These are phyloP conservation scores for Chloroceryle amazona DNA, from an alignment of 2,797 vertebrate species.

Conservation along the genomic window DNA sequence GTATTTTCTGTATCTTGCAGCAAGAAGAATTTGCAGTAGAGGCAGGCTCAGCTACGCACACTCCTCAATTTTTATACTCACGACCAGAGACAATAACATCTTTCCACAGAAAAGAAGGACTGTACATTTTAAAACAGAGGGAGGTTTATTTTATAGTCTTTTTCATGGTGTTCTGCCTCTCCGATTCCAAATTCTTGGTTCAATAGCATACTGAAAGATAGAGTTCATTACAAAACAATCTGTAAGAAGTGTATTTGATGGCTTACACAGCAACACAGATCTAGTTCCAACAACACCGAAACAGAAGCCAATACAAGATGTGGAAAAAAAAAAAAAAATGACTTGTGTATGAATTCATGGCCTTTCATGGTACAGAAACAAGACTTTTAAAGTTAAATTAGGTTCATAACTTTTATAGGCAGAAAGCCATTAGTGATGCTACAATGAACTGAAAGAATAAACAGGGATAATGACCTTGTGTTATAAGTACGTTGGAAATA, in stretches of 20 bases:
- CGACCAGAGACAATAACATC: slow-evolving; percentile 39
- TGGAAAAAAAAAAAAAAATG: neutral
- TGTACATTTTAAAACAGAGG: slow-evolving; percentile 29
- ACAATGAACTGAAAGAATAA: slow-evolving; percentile 27
- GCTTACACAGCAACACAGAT: slow-evolving; percentile 36
- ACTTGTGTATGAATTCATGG: slow-evolving; percentile 28
- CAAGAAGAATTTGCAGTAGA: neutral
- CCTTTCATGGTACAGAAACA: slow-evolving; percentile 19
- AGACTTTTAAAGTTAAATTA: slow-evolving; percentile 52
- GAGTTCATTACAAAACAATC: slow-evolving; percentile 67
- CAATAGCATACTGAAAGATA: slow-evolving; percentile 61
- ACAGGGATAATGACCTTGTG: neutral
- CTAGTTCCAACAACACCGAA: slow-evolving; percentile 32
- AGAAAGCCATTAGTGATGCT: slow-evolving; percentile 38
- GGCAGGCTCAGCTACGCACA: neutral
- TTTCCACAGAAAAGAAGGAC: neutral
- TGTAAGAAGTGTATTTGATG: slow-evolving; percentile 62
- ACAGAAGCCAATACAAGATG: slow-evolving; percentile 24
- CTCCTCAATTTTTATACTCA: slow-evolving; percentile 36
- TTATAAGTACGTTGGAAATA: slow-evolving; percentile 21
- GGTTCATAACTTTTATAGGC: slow-evolving; percentile 48
- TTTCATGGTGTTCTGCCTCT: slow-evolving; percentile 46
- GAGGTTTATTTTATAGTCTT: slow-evolving; percentile 55
- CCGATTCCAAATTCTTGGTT: slow-evolving; percentile 59
- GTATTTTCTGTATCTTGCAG: neutral